Percentiles rank a stretch among this genome's conserved stretches.
Evolutionary conservation across 2,113 vertebrate genomes (phyloP).

Genomic region (Syrrhaptes paradoxus): DNA sequence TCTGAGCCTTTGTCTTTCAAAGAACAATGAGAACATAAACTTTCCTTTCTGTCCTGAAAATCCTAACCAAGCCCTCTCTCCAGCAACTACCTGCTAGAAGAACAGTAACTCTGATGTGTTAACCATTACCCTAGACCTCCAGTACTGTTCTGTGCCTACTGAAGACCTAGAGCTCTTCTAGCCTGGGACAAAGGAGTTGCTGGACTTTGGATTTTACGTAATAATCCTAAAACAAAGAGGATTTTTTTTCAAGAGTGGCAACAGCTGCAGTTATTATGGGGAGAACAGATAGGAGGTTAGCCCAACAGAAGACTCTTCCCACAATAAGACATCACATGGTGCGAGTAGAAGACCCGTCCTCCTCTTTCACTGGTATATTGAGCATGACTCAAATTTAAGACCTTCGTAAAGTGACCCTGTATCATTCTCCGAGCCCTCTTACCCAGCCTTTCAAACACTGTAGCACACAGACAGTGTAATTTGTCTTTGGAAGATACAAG

Average conservation of each 20-base stretch:
- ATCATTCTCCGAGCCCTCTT: neutral
- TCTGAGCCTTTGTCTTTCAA: neutral
- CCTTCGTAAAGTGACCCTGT: neutral
- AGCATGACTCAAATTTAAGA: neutral
- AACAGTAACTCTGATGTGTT: neutral
- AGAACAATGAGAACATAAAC: accelerated
- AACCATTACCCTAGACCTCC: neutral
- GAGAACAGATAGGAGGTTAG: neutral
- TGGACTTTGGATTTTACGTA: neutral
- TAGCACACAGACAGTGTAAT: neutral
- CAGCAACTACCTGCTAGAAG: neutral
- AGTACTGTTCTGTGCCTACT: neutral
- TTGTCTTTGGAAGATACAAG: neutral
- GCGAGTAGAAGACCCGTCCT: neutral
- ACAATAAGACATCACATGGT: neutral
- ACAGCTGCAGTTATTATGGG: neutral
- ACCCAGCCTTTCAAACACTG: neutral
- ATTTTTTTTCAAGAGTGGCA: neutral
- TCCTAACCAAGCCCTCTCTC: neutral
- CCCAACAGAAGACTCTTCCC: neutral
- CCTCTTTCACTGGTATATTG: neutral
- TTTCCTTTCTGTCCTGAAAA: neutral
- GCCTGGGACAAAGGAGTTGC: neutral
- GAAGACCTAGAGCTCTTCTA: neutral
- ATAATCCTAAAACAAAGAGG: neutral